Conservation (phyloP, 2,797 vertebrate species). For the Megalops cyprinoides region DNA sequence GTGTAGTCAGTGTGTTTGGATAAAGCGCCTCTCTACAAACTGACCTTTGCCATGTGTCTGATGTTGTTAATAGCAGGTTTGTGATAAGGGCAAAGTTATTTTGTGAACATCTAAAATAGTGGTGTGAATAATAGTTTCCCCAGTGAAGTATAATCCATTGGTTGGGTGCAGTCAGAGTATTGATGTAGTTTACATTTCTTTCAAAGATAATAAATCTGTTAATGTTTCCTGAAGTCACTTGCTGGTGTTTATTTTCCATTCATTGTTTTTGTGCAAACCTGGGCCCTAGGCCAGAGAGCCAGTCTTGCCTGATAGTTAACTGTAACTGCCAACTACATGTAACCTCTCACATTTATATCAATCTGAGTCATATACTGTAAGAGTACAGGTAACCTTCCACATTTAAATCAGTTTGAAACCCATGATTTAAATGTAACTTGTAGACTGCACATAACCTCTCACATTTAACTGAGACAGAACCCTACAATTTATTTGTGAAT, state of each 20-base stretch:
- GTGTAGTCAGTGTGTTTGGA: not conserved
- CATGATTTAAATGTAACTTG: not conserved
- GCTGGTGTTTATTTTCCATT: not conserved
- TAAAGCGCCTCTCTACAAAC: conserved; percentile 23
- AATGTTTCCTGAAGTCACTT: not conserved
- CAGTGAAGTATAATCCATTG: not conserved
- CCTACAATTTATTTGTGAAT: too few relatives aligned
- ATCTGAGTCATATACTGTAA: not conserved
- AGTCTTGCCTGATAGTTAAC: not conserved
- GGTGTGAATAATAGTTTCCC: not conserved
- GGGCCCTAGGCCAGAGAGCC: too few relatives aligned
- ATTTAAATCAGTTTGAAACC: not conserved
- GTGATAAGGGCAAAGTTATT: conserved; percentile 44
- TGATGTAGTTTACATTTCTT: not conserved
- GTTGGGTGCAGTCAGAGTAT: not conserved
- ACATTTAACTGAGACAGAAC: too few relatives aligned
- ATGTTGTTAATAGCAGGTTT: conserved; percentile 35
- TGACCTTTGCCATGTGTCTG: conserved; percentile 46
- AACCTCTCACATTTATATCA: not conserved
- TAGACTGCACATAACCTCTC: not conserved
- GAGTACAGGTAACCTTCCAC: not conserved
- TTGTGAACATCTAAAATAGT: conserved; percentile 2
- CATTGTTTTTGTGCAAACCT: too few relatives aligned
- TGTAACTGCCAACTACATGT: not conserved
- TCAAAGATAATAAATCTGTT: not conserved